Conservation (phyloP, 2,797 vertebrate genomes). For the Coendou prehensilis region DNA sequence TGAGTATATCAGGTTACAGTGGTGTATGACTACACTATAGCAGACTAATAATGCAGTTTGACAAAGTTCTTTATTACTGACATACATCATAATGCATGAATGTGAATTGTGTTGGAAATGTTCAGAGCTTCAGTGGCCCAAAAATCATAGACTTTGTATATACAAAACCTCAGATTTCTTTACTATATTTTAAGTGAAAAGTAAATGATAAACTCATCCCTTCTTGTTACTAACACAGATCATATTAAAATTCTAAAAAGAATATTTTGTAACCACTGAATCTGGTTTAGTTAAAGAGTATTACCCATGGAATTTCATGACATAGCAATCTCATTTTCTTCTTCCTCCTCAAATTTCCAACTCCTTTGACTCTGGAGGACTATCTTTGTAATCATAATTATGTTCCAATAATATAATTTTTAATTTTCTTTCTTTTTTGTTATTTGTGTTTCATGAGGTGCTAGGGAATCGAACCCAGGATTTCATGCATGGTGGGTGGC, state of each 20-base stretch:
- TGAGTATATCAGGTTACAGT: not conserved
- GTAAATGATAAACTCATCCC: not conserved
- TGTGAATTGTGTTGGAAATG: conserved; percentile 46
- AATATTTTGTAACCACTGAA: conserved; percentile 17
- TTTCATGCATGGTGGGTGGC: not conserved
- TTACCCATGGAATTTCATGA: not conserved
- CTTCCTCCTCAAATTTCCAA: not conserved
- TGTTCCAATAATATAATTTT: not conserved
- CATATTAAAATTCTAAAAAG: conserved; percentile 1
- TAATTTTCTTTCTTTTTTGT: not conserved
- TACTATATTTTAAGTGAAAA: conserved; percentile 12
- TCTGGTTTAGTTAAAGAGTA: not conserved
- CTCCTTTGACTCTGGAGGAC: conserved; percentile 24
- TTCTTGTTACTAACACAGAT: not conserved
- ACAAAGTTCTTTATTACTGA: conserved; percentile 54
- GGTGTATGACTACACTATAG: conserved; percentile 20
- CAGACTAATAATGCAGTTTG: conserved; percentile 39
- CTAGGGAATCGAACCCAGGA: not conserved
- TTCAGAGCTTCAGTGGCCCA: not conserved
- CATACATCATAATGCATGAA: conserved; percentile 18
- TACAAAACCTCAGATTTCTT: not conserved
- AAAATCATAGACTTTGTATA: conserved; percentile 36
- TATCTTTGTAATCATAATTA: conserved; percentile 30
- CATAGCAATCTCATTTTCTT: not conserved
- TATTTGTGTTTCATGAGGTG: not conserved